A percentile compares a stretch with the other conserved stretches of the same genome.
These are phyloP conservation scores for Syrista parreyssii DNA, from an alignment of 2,888 invertebrate species.

Conservation along the genomic window DNA sequence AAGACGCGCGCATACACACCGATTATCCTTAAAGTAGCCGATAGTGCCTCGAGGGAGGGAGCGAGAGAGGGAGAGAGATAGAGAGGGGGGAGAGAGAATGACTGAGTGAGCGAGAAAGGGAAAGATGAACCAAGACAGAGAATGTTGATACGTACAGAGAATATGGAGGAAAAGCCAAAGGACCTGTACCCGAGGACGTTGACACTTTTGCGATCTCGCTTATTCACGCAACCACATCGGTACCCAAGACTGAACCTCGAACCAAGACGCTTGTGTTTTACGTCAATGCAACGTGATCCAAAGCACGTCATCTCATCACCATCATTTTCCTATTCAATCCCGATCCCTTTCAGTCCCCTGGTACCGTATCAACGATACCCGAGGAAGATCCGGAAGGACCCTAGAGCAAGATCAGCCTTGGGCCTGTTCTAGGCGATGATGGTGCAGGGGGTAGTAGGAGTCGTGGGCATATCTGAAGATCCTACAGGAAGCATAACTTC, in stretches of 20 bases:
- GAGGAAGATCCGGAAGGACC: background rate
- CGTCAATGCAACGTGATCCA: background rate
- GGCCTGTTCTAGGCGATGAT: background rate
- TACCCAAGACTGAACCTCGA: background rate
- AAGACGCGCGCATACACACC: background rate
- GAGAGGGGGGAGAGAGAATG: background rate
- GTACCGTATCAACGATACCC: background rate
- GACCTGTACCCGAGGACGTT: background rate
- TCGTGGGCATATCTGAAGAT: background rate
- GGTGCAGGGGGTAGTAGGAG: background rate
- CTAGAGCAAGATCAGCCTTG: background rate
- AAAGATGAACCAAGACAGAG: background rate
- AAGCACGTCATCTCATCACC: background rate
- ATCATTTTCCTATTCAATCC: background rate
- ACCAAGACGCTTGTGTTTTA: background rate
- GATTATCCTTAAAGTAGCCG: background rate
- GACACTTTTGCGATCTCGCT: background rate
- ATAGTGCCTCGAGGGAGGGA: background rate
- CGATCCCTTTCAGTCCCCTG: background rate
- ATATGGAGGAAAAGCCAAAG: background rate
- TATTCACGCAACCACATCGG: background rate
- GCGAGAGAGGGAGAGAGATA: too few relatives aligned
- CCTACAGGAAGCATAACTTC: background rate
- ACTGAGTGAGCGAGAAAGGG: background rate
- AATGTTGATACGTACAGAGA: background rate